Evolutionary conservation across 2,113 vertebrate genomes (phyloP), one percentile per base, ranked within the genome.

Genomic region (Ariopsis seemanni): DNA sequence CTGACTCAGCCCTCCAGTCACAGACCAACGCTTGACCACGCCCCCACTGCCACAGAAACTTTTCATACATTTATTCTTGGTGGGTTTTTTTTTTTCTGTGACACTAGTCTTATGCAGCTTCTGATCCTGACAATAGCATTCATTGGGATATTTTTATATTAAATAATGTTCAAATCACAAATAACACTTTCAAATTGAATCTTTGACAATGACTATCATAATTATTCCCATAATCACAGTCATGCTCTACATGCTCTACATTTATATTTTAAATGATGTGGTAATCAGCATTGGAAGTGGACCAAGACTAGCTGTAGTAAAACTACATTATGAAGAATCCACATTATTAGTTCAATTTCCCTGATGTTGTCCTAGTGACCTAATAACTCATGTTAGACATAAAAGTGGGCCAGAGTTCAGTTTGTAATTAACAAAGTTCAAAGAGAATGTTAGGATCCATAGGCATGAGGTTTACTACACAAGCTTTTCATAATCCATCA

Each of bases 371-470:
- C 72, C 72, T 62, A 84, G 18, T 88, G 90, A 92, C 91, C 92
- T 65, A 88, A 89, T 91, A 83, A 90, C 91, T 85, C 91, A 92
- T 90, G 89, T 89, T 90, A 86, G 91, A 85, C 77, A 90, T 42
- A 89, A 85, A 93, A 94, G 85, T 93, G 91, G 91, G 93, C 92
- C 93, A 91, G 72, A 84, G 86, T 88, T 83, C 74, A 84, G 89
- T 90, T 91, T 71, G 4, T 34, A 17, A 72, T 8, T 4, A 72
- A 48, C 3, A 3, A 18, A 42, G 7, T 42, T 74, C 17, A 74
- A n/a, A 50, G 34, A 18, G 34, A 20, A 72, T 0, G 5, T n/a
- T 67, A 30, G 65, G 27, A 71, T 71, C 4, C 10, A 1, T 22
- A 18, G 22, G 71, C 71, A 74, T 10, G 18, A 74, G 34, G 15